Conservation (phyloP, 2,888 invertebrate genomes). For the Palloptera scutellata region DNA sequence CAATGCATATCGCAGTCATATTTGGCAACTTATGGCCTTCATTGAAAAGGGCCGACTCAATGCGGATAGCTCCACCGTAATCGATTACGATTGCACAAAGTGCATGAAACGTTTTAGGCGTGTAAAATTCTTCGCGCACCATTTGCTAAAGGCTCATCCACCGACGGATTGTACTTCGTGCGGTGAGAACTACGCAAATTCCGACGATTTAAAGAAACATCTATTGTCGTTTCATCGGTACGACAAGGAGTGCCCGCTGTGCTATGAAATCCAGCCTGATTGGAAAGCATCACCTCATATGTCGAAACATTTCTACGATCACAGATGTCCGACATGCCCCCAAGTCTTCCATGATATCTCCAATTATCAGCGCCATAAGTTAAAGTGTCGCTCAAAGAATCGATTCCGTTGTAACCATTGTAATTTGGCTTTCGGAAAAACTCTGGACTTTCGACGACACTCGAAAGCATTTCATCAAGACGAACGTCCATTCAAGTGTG, state of each 20-base stretch:
- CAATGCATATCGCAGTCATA: constrained; percentile 28
- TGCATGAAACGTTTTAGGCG: constrained; percentile 27
- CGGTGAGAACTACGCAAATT: constrained; percentile 21
- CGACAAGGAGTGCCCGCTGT: constrained; percentile 26
- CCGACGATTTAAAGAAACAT: constrained; percentile 29
- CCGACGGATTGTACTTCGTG: constrained; percentile 27
- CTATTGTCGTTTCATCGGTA: constrained; percentile 24
- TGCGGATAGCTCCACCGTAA: neutral
- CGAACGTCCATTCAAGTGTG: constrained; percentile 31
- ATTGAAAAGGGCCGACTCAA: constrained; percentile 14
- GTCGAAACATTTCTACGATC: constrained; percentile 25
- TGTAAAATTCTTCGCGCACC: constrained; percentile 10
- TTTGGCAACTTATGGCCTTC: constrained; percentile 30
- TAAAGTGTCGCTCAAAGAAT: constrained; percentile 11
- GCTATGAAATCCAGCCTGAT: constrained; percentile 1
- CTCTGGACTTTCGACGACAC: constrained; percentile 27
- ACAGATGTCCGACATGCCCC: constrained; percentile 26
- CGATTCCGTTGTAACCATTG: constrained; percentile 28
- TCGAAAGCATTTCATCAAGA: constrained; percentile 27
- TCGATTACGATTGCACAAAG: constrained; percentile 16
- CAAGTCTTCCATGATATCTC: constrained; percentile 25
- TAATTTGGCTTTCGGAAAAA: constrained; percentile 17
- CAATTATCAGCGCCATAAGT: constrained; percentile 27
- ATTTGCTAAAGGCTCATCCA: constrained; percentile 26
- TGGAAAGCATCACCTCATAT: constrained; percentile 29